phyloP scores from a whole-genome alignment of 1,140 invertebrate genomes.

The Cyclargus thomasi region DNA sequence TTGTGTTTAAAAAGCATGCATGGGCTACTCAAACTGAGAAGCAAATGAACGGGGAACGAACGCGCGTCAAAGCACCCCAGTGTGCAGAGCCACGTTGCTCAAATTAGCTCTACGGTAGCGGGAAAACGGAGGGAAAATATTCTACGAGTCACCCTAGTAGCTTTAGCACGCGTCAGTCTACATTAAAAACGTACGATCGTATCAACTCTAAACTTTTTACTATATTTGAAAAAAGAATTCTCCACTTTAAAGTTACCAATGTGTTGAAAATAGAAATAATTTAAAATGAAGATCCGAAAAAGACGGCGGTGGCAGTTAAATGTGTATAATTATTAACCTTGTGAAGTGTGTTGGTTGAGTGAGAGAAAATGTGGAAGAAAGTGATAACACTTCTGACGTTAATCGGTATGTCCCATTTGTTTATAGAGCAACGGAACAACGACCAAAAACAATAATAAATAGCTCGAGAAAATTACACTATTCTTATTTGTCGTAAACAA shows the following conservation, averaged over 20 bases:
- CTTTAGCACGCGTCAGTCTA: not conserved
- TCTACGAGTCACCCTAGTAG: not conserved
- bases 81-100: not conserved
- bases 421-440: too few relatives aligned
- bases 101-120: constrained; percentile 3
- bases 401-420: too few relatives aligned
- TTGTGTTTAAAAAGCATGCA: too few relatives aligned
- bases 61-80: not conserved
- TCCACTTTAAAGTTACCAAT: not conserved
- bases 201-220: constrained; percentile 8
- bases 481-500: too few relatives aligned
- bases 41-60: too few relatives aligned
- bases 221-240: not conserved
- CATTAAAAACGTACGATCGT: not conserved
- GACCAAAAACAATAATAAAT: too few relatives aligned
- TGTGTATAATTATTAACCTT: not conserved
- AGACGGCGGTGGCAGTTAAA: not conserved
- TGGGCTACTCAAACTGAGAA: too few relatives aligned
- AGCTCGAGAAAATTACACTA: too few relatives aligned
- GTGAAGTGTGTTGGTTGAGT: not conserved
- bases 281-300: constrained; percentile 7
- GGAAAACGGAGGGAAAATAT: constrained; percentile 6
- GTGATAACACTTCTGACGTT: not conserved
- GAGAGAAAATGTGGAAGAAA: not conserved
- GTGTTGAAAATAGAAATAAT: not conserved